Evolutionary conservation across 2,888 invertebrate species (phyloP).

Genomic region (Mactromeris polynyma): DNA sequence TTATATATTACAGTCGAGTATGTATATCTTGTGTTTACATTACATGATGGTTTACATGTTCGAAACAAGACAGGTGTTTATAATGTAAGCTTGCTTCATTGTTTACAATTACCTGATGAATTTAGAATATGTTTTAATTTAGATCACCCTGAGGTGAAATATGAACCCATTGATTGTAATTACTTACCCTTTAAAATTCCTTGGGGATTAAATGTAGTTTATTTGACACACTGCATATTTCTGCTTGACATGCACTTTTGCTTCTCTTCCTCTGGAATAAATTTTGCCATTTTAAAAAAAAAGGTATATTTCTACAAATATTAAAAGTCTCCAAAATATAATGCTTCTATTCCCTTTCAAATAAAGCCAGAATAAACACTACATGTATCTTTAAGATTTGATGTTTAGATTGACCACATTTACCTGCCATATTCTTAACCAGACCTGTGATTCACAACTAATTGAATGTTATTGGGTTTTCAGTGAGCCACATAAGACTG

Average conservation of each 20-base stretch:
- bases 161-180: background rate
- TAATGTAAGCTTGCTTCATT: background rate
- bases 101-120: background rate
- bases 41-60: background rate
- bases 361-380: too few relatives aligned
- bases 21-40: background rate
- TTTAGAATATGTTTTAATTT: background rate
- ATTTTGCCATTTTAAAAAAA: too few relatives aligned
- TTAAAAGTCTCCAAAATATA: too few relatives aligned
- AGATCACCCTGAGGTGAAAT: background rate
- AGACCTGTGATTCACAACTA: background rate
- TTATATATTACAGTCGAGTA: too few relatives aligned
- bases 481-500: background rate
- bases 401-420: background rate
- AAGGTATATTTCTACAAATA: too few relatives aligned
- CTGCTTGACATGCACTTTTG: too few relatives aligned
- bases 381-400: too few relatives aligned
- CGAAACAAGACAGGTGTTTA: background rate
- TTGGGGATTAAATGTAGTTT: background rate
- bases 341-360: too few relatives aligned
- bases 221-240: background rate
- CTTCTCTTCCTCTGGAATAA: too few relatives aligned
- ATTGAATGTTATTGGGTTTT: background rate
- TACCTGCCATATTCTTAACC: background rate
- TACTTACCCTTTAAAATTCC: background rate